phyloP scores from a whole-genome alignment of 2,888 invertebrate species.

The Pemphredon lugubris region DNA sequence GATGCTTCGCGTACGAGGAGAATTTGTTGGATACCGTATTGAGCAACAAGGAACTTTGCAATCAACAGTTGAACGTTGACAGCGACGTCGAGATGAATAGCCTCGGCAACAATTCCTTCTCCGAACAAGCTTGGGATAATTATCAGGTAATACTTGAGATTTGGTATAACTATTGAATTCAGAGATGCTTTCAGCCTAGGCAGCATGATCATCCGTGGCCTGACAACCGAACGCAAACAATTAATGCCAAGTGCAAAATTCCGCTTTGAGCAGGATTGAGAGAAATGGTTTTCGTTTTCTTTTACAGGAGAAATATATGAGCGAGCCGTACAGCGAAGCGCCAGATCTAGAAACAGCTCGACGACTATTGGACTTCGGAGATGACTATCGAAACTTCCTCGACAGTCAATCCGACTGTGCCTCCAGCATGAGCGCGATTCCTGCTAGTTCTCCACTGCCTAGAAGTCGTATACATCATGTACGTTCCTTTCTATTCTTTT shows the following conservation, averaged over 20 bases:
- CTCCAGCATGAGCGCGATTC: constrained; percentile 88
- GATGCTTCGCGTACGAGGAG: constrained; percentile 67
- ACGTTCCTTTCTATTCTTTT: constrained; percentile 69
- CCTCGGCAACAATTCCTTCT: constrained; percentile 86
- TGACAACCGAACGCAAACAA: too few relatives aligned
- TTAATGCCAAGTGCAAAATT: too few relatives aligned
- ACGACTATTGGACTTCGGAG: constrained; percentile 91
- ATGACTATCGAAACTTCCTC: constrained; percentile 93
- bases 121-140: constrained; percentile 97
- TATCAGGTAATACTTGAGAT: constrained; percentile 88
- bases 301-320: constrained; percentile 92
- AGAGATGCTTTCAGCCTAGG: not conserved
- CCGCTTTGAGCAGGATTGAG: too few relatives aligned
- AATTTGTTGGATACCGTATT: constrained; percentile 66
- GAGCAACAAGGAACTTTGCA: constrained; percentile 68
- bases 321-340: constrained; percentile 94
- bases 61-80: constrained; percentile 81
- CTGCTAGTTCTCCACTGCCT: constrained; percentile 81
- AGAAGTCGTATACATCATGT: constrained; percentile 76
- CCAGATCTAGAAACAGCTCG: constrained; percentile 93
- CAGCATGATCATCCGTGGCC: too few relatives aligned
- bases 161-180: not conserved
- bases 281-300: too few relatives aligned
- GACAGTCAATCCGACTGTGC: constrained; percentile 95
- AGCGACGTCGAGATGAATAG: constrained; percentile 85